These are phyloP conservation scores for Ptilodon capucinus DNA, from an alignment of 2,888 invertebrate species.

Conservation along the genomic window DNA sequence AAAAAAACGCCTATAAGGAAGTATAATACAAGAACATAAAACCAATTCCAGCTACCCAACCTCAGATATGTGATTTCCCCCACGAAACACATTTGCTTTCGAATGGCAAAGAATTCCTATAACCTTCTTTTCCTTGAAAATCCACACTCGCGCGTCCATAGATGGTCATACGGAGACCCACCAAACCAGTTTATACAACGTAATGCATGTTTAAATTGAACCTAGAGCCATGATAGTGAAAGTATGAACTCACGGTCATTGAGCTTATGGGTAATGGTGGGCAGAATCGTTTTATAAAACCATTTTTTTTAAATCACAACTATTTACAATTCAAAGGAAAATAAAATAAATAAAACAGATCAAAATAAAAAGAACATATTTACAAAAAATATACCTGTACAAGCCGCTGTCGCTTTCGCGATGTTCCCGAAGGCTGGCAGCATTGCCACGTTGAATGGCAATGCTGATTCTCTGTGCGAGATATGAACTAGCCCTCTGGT, in stretches of 20 bases:
- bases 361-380: too few relatives aligned
- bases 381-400: too few relatives aligned
- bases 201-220: background rate
- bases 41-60: background rate
- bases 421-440: too few relatives aligned
- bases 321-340: too few relatives aligned
- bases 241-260: constrained; percentile 26
- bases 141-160: constrained; percentile 6
- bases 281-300: background rate
- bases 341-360: too few relatives aligned
- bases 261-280: constrained; percentile 5
- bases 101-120: background rate
- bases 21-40: background rate
- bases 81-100: background rate
- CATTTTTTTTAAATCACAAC: background rate
- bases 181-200: constrained; percentile 8
- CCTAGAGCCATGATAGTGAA: constrained; percentile 25
- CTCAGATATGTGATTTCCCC: background rate
- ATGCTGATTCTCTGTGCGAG: too few relatives aligned
- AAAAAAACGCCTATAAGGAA: too few relatives aligned
- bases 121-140: background rate
- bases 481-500: too few relatives aligned
- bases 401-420: too few relatives aligned
- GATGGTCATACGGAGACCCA: constrained; percentile 2
- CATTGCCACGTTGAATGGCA: too few relatives aligned